phyloP scores from a whole-genome alignment of 2,888 invertebrate species.

The Sipunculus nudus region DNA sequence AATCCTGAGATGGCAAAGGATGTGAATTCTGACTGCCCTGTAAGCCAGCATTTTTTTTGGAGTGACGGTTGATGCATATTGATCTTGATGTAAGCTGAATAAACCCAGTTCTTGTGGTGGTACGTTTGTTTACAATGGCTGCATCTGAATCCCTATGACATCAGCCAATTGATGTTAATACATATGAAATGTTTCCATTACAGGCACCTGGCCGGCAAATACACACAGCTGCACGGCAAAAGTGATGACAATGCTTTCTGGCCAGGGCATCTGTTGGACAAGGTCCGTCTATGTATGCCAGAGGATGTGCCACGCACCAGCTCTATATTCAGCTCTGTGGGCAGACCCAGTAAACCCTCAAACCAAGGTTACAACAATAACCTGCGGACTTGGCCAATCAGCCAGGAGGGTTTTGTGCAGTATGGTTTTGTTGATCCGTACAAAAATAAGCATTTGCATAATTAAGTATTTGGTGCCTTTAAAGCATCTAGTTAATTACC shows the following conservation, averaged over 20 bases:
- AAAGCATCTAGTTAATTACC: too few species aligned
- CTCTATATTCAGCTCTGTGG: conserved; percentile 42
- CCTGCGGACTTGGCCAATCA: conserved; percentile 46
- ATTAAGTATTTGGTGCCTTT: too few species aligned
- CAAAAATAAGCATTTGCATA: conserved; percentile 30
- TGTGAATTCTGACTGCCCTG: too few species aligned
- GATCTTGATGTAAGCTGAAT: too few species aligned
- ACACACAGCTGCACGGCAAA: conserved; percentile 44
- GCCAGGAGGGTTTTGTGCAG: conserved; percentile 44
- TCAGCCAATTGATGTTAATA: too few species aligned
- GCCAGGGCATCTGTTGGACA: conserved; percentile 62
- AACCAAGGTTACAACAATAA: conserved; percentile 47
- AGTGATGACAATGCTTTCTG: conserved; percentile 53
- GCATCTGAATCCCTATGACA: too few species aligned
- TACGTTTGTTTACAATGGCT: too few species aligned
- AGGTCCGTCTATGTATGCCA: conserved; percentile 56
- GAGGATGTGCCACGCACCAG: conserved; percentile 31
- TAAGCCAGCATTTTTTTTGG: too few species aligned
- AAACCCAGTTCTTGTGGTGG: too few species aligned
- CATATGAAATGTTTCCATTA: too few species aligned
- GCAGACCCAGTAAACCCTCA: conserved; percentile 34
- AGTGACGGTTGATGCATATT: too few species aligned
- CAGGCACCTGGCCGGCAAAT: conserved; percentile 46
- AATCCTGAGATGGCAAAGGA: too few species aligned
- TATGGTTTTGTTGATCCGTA: conserved; percentile 48